Base-by-base conservation (phyloP, 2,888 invertebrate species). In the Caradrina kadenii region DNA sequence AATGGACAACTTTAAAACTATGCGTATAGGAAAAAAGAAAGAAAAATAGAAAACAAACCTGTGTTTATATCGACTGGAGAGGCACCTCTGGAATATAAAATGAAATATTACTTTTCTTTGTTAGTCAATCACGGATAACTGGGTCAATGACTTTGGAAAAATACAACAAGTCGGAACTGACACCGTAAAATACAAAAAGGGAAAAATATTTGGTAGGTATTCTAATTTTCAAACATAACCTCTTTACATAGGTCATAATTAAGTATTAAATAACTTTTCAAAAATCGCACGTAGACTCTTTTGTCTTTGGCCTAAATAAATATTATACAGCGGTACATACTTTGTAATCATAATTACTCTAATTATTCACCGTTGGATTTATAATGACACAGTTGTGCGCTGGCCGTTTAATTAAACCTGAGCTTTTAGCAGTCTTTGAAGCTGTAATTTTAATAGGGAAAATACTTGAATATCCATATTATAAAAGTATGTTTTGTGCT, bases 281-380 rank as follows among this genome's bases (percentile, higher is more conserved):
- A 78, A 79, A 64, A 69, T 64, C 42, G 11, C 61, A 59, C 45
- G 17, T n/a, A 68, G 31, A 60, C n/a, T 66, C 64, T 71, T 82
- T 71, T 62, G 61, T 60, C 48, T 67, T 60, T 15, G 10, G 42
- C 65, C 67, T 64, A 79, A 80, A 63, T 67, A 79, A 79, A 82
- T 73, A 82, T 73, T 66, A 45, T 64, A 63, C 45, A 63, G 54
- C 35, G 26, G 58, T 73, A 76, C 49, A 39, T 76, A 68, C 69
- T 79, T 63, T 74, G 69, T 82, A 63, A 69, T 82, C 50, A 59
- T 70, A 74, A 82, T 74, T 73, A 82, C 67, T 49, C 26, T 74
- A 74, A 79, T 79, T 74, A 74, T 70, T 82, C 62, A 79, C 52
- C 50, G 54, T 52, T 63, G 82, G 80, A 79, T 82, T 79, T 82